Evolutionary conservation across 2,113 vertebrate genomes (phyloP).

Genomic region (Emydocephalus ijimae): DNA sequence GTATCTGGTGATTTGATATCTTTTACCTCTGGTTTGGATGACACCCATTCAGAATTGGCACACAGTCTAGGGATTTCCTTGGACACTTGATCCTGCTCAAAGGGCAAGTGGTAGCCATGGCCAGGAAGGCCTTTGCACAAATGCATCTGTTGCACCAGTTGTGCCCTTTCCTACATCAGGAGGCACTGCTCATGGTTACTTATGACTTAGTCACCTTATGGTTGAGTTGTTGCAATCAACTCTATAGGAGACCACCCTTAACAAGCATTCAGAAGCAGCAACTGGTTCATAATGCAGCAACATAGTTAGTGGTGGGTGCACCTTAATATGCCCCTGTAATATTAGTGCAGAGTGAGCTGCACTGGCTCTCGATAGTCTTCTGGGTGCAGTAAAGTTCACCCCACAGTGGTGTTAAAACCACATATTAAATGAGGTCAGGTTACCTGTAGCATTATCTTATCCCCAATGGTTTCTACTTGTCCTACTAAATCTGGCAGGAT

Average conservation of each 20-base stretch:
- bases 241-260: background rate
- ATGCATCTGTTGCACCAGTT: background rate
- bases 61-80: background rate
- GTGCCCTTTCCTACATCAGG: background rate
- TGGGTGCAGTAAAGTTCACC: background rate
- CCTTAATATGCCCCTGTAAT: background rate
- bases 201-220: background rate
- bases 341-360: background rate
- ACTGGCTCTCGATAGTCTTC: background rate
- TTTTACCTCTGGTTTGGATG: background rate
- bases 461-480: background rate
- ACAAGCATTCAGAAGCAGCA: background rate
- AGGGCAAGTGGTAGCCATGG: background rate
- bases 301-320: background rate
- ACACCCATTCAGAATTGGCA: background rate
- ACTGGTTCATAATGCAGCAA: background rate
- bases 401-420: background rate
- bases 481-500: background rate
- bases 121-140: background rate
- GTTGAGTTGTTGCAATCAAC: background rate
- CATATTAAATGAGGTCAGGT: background rate
- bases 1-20: background rate
- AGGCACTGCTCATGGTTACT: background rate
- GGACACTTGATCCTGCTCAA: background rate
- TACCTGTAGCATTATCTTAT: background rate